phyloP scores from a whole-genome alignment of 2,797 vertebrate species.

The Threskiornis aethiopicus region DNA sequence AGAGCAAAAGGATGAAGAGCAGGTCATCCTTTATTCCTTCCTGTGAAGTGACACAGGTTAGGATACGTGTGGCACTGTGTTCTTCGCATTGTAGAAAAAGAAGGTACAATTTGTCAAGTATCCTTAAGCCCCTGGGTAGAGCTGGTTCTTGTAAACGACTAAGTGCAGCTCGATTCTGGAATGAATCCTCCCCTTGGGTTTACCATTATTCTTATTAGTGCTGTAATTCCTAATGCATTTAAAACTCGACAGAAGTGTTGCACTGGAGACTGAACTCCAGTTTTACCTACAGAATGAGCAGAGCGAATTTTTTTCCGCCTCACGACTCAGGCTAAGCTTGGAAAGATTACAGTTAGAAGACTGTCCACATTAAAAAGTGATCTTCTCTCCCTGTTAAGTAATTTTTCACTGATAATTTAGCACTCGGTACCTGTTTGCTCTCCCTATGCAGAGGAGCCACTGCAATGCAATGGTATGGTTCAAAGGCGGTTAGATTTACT shows the following conservation, averaged over 20 bases:
- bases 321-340: background rate
- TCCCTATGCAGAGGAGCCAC: background rate
- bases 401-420: background rate
- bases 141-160: background rate
- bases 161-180: background rate
- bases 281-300: background rate
- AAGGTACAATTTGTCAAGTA: background rate
- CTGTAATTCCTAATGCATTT: background rate
- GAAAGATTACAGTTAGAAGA: background rate
- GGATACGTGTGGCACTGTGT: background rate
- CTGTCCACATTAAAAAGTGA: background rate
- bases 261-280: background rate
- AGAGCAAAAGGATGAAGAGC: constrained; percentile 23
- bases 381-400: background rate
- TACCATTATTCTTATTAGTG: background rate
- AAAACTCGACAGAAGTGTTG: background rate
- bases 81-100: background rate
- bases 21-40: constrained; percentile 24
- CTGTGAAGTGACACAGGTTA: background rate
- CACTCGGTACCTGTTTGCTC: background rate
- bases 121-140: background rate
- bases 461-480: background rate
- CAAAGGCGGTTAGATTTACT: background rate
- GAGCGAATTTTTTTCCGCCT: background rate
- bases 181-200: background rate